Base-by-base conservation (phyloP, 2,888 invertebrate species). In the Aphidoletes aphidimyza region DNA sequence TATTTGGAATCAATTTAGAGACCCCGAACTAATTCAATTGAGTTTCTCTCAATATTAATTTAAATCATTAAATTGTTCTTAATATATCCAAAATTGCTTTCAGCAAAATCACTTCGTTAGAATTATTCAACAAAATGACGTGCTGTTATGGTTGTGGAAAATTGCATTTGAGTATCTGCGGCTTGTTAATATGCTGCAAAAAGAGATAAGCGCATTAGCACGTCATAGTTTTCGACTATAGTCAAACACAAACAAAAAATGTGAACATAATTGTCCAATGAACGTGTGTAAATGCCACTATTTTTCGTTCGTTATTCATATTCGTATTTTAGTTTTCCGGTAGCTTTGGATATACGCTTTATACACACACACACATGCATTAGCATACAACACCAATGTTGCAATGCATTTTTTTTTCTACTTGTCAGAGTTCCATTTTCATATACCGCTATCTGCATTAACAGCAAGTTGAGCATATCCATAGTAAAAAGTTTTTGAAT, bases 111-210 rank as follows among this genome's bases (percentile, higher is more conserved):
- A 26, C 22, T 69, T n/a, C 11, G 14, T 69, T 69, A 30, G 14
- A 69, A 30, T 30, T 30, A 69, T 69, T 69, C 14, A 69, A 69
- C 30, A n/a, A 69, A 69, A 30, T 54, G 0, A 54, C 2, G 8
- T 47, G 54, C 14, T 47, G 19, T 30, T 19, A 30, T 14, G 34
- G 30, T 30, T 69, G 69, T n/a, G 69, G n/a, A 47, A 2, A 2
- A 2, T 9, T 54, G 30, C 14, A 30, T 69, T 30, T 30, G 34
- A 69, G 34, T 30, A 30, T 26, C 30, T 69, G 69, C 14, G 69
- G 69, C 30, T 30, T 69, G 69, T 69, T 54, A 54, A 54, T 22
- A 22, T 22, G n/a, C 54, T 54, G n/a, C n/a, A 54, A 54, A 54
- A 22, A 22, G 5, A 22, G 54, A 54, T 54, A 54, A 54, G 54